Base-by-base conservation (phyloP, 2,113 vertebrate genomes). In the Apodemus sylvaticus region DNA sequence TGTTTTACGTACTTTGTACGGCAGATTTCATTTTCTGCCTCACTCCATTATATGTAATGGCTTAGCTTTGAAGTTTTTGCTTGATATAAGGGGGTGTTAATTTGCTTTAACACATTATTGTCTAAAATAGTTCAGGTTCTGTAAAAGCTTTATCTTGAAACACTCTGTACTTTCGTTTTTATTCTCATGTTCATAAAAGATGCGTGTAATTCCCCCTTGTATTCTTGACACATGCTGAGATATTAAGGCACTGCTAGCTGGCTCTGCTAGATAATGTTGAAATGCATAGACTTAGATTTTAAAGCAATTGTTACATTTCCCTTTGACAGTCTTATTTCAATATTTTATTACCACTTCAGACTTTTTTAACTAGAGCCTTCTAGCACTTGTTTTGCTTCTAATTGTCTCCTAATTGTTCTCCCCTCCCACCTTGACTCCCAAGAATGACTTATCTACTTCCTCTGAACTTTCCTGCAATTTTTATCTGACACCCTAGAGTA, bases 51-150 rank as follows among this genome's bases (percentile, higher is more conserved):
- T 86, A 83, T 68, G 14, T 95, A 96, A 97, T 96, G 53, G 83
- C 85, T 93, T 96, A 94, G 64, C 71, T 96, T 94, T 97, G 92
- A 88, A 96, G 73, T 89, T 86, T 95, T 96, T 95, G 64, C 87
- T 94, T 97, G 88, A 96, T 89, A 81, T 95, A 94, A 73, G 45
- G 7, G 31, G 24, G 71, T 2, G 2, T 89, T 97, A 97, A 95
- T 98, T 92, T 97, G 79, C 87, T 97, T 96, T 94, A 92, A 96
- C 39, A 92, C 62, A 82, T 92, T 94, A 90, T 51, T 26, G 5
- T 96, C 81, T 90, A 91, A 96, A 96, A 95, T 96, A 95, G 85
- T 60, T 96, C 64, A 92, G 74, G 76, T 95, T 97, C 96, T 96
- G 29, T 93, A 94, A 94, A 93, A 94, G 42, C 64, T 96, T 97